Evolutionary conservation across 2,113 vertebrate species (phyloP), one percentile per base, ranked within the genome.

Genomic region (human): DNA sequence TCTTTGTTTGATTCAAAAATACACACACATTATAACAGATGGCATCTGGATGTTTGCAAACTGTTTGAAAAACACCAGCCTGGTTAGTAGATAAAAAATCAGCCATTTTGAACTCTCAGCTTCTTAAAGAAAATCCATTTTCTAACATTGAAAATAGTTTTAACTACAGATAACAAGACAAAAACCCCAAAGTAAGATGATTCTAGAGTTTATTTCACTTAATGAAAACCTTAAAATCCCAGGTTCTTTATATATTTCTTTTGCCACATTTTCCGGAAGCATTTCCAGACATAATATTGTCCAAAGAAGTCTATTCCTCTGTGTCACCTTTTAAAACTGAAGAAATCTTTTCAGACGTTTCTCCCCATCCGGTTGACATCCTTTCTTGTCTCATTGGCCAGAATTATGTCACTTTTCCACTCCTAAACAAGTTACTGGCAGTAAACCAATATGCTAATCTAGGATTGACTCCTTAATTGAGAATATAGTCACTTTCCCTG

Each of bases 391-490:
- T 92, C 27, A 7, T 66, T 90, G 94, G 43, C 43, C 32, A 90
- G 50, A 91, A 96, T 84, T 88, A 23, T 90, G 79, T 76, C 84
- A 72, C 25, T 81, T 96, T 96, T 76, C 40, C 18, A 43, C 64
- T 16, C 35, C 9, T 97, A 72, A 97, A 73, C 40, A 35, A 86
- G 84, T 97, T 84, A 88, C 83, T 80, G 20, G 20, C 82, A 43
- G 68, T 48, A 91, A 96, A 93, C 86, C 52, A 93, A 81, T 92
- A 50, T 45, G 76, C 10, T 57, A 70, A 93, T 93, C n/a, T 89
- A 92, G 35, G n/a, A 95, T 73, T 84, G 75, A 93, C 70, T 96
- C 22, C 80, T 78, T 38, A 89, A 68, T 78, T 92, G 72, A 96
- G 48, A 96, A 86, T 59, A 50, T 2, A 76, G 57, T 92, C 57